Evolutionary conservation across 2,797 vertebrate genomes (phyloP), one percentile per base, ranked within the genome.

Genomic region (Buceros bicornis): DNA sequence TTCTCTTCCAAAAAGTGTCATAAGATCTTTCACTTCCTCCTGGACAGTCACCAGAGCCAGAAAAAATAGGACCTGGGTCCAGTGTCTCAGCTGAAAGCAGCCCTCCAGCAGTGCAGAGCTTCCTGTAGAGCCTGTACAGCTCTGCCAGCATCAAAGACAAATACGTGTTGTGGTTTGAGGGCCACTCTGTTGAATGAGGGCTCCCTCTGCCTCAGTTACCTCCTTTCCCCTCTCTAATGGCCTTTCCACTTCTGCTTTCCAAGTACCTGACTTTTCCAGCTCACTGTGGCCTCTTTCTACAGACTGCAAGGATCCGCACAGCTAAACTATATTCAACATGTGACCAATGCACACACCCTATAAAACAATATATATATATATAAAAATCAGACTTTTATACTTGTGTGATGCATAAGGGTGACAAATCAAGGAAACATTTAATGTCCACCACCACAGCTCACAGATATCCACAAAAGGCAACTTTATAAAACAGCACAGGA

Each of bases 1-100:
- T 95, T 93, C 82, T 93, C 66, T 96, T 96, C 93, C 91, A 95
- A 94, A 94, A 96, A 79, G 13, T 84, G 85, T 96, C 94, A 97
- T 73, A 94, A 73, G 91, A 95, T 95, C 94, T 96, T 70, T 95
- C 56, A 84, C 80, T 96, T 97, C 96, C 93, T 97, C 60, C 82
- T 87, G 93, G 93, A 96, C 85, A 90, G 83, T 19, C 80, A 96
- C 12, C 80, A 93, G 80, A 93, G 96, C 96, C 96, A 96, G 96
- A 80, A 96, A 95, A 96, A 96, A 95, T 72, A 96, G 91, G 93
- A 95, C 74, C 45, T 82, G 70, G 24, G 88, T 94, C 86, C 90
- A 96, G 60, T 64, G 85, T 91, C 88, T 89, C 94, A 94, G 85
- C 91, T 93, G 95, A 95, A 95, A 93, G 91, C 70, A 72, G 95